phyloP scores from a whole-genome alignment of 2,113 vertebrate genomes.

The Seriola quinqueradiata region DNA sequence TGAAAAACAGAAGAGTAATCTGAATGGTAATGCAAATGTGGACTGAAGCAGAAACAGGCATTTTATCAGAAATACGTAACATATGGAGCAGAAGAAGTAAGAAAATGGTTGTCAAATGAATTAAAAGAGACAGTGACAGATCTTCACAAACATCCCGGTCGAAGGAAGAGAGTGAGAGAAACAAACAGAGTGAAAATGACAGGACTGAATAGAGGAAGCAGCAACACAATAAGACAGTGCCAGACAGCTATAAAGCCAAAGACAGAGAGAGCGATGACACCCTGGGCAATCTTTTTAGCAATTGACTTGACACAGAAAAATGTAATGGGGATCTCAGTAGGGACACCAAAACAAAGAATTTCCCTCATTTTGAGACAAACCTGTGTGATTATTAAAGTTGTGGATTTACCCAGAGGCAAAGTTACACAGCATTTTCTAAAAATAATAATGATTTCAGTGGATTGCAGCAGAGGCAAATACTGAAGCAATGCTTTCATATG shows the following conservation, averaged over 20 bases:
- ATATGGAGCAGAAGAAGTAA: background rate
- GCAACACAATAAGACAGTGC: conserved; percentile 26
- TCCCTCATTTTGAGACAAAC: background rate
- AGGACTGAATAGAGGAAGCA: conserved; percentile 30
- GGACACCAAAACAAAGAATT: background rate
- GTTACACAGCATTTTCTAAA: background rate
- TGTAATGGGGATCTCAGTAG: conserved; percentile 15
- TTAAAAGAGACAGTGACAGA: conserved; percentile 34
- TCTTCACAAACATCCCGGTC: conserved; percentile 25
- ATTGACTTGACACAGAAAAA: conserved; percentile 45
- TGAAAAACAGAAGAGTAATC: background rate
- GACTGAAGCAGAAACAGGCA: background rate
- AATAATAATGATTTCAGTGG: background rate
- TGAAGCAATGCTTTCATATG: background rate
- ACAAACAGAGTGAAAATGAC: conserved; percentile 48
- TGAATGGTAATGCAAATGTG: background rate
- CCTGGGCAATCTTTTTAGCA: conserved; percentile 22
- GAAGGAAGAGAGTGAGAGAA: conserved; percentile 32
- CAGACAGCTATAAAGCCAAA: conserved; percentile 11
- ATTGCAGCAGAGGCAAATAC: background rate
- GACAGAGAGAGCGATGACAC: conserved; percentile 34
- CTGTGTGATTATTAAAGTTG: conserved; percentile 10
- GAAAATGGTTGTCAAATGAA: conserved; percentile 30
- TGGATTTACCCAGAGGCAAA: background rate
- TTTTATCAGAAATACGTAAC: background rate